phyloP scores from a whole-genome alignment of 2,888 invertebrate genomes.

The Dysmachus trigonus region DNA sequence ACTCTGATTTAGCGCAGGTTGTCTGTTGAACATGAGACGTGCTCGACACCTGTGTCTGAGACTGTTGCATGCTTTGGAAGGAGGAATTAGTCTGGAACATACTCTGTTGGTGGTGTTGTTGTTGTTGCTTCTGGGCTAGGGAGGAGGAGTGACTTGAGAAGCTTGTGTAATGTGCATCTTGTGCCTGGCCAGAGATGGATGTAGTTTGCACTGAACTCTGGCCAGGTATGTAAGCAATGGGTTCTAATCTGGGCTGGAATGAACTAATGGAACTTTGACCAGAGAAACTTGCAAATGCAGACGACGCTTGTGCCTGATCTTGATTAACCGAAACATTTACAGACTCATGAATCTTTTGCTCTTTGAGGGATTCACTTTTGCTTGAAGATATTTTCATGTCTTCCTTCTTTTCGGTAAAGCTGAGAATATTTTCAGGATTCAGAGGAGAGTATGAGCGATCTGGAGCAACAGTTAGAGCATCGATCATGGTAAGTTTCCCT shows the following conservation, averaged over 20 bases:
- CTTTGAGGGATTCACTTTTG: neutral
- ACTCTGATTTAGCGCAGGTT: conserved; percentile 48
- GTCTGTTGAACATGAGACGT: neutral
- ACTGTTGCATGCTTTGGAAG: conserved; percentile 43
- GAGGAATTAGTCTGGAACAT: conserved; percentile 55
- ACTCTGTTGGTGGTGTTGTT: conserved; percentile 51
- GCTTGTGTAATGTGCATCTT: neutral
- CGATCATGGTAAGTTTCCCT: conserved; percentile 67
- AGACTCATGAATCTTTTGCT: neutral
- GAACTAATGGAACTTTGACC: conserved; percentile 54
- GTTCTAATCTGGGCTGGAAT: conserved; percentile 61
- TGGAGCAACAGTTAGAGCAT: conserved; percentile 73
- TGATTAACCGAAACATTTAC: conserved; percentile 11
- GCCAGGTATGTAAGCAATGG: conserved; percentile 51
- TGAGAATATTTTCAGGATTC: conserved; percentile 64
- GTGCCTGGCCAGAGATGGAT: neutral
- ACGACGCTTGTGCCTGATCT: conserved; percentile 46
- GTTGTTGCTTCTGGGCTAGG: conserved; percentile 53
- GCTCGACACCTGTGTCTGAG: conserved; percentile 15
- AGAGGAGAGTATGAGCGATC: conserved; percentile 71
- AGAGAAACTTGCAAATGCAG: conserved; percentile 62
- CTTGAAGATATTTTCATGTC: conserved; percentile 52
- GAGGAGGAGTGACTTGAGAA: conserved; percentile 52
- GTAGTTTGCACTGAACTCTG: neutral
- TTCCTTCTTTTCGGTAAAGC: conserved; percentile 55